These are phyloP conservation scores for Eriosoma lanigerum DNA, from an alignment of 1,140 invertebrate genomes.

Conservation along the genomic window DNA sequence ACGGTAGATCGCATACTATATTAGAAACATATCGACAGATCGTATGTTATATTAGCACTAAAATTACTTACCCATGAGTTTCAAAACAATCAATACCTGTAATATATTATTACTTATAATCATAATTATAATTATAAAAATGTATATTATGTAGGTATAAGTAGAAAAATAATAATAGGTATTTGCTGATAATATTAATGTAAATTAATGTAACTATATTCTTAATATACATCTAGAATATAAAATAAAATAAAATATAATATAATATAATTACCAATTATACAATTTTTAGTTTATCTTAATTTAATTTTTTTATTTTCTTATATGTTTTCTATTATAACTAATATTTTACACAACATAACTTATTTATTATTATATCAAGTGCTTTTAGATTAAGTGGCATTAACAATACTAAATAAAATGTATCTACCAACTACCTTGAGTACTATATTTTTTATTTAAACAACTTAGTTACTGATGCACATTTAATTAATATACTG, in stretches of 20 bases:
- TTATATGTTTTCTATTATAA: background rate
- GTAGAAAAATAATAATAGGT: background rate
- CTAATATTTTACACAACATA: background rate
- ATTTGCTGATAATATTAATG: background rate
- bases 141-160: too few relatives aligned
- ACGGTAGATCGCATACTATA: too few relatives aligned
- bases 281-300: background rate
- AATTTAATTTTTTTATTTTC: background rate
- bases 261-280: background rate
- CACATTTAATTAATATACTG: too few relatives aligned
- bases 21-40: too few relatives aligned
- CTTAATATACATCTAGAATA: background rate
- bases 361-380: constrained; percentile 12
- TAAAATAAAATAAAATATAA: background rate
- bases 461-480: background rate
- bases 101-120: too few relatives aligned
- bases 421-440: background rate
- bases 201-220: too few relatives aligned
- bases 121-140: too few relatives aligned
- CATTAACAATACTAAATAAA: background rate
- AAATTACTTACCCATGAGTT: too few relatives aligned
- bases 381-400: constrained; percentile 2
- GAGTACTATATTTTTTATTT: background rate
- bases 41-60: too few relatives aligned
- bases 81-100: too few relatives aligned